phyloP scores from a whole-genome alignment of 2,113 vertebrate species.

The Chaenocephalus aceratus region DNA sequence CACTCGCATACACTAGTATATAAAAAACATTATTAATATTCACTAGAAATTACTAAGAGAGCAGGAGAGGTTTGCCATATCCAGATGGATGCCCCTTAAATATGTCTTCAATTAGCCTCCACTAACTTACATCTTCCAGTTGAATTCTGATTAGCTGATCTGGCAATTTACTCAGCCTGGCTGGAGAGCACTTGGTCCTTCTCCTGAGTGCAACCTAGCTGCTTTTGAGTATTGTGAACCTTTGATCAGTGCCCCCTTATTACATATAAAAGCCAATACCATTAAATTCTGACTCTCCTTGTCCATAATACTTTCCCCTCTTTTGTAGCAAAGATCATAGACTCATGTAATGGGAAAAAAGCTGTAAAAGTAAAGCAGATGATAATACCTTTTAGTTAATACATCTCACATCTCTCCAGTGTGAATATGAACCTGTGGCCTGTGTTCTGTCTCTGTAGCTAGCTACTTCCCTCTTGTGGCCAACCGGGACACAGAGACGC shows the following conservation, averaged over 20 bases:
- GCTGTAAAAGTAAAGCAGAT: slow-evolving; percentile 64
- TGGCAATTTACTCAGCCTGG: slow-evolving; percentile 77
- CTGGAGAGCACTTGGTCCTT: slow-evolving; percentile 79
- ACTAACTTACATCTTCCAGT: slow-evolving; percentile 79
- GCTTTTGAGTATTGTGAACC: slow-evolving; percentile 78
- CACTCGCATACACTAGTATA: slow-evolving; percentile 56
- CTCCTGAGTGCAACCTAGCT: slow-evolving; percentile 74
- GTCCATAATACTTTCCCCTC: slow-evolving; percentile 52
- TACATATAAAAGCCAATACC: slow-evolving; percentile 80
- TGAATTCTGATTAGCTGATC: slow-evolving; percentile 84
- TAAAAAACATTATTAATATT: slow-evolving; percentile 82
- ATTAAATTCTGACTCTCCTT: slow-evolving; percentile 65
- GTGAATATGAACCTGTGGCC: slow-evolving; percentile 49
- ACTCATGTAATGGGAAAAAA: slow-evolving; percentile 58
- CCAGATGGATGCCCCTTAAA: slow-evolving; percentile 80
- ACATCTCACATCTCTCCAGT: slow-evolving; percentile 54
- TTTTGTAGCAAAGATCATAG: slow-evolving; percentile 66
- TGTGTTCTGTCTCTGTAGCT: slow-evolving; percentile 57
- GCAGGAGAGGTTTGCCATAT: slow-evolving; percentile 54
- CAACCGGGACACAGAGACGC: slow-evolving; percentile 53
- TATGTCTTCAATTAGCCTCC: slow-evolving; percentile 81
- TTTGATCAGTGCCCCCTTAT: slow-evolving; percentile 83
- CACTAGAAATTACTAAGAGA: slow-evolving; percentile 73
- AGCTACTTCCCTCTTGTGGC: slow-evolving; percentile 86
- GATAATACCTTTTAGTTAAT: slow-evolving; percentile 65